phyloP scores from a whole-genome alignment of 2,113 vertebrate genomes.

The Diadophis punctatus region DNA sequence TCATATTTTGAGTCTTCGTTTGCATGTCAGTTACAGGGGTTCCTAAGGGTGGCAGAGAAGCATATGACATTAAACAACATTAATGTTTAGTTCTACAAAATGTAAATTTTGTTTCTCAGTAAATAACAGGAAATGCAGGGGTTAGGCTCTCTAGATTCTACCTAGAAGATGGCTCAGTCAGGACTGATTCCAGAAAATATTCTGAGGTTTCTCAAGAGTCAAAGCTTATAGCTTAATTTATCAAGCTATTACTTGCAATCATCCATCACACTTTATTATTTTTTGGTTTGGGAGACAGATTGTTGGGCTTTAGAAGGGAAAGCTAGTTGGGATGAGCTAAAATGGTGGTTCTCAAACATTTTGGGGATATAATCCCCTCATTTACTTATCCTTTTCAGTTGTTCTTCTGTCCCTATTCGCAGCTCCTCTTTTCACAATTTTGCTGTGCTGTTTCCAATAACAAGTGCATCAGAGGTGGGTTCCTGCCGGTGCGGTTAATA shows the following conservation, averaged over 20 bases:
- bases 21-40: background rate
- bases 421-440: background rate
- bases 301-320: background rate
- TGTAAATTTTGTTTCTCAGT: background rate
- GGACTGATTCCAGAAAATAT: background rate
- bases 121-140: conserved; percentile 36
- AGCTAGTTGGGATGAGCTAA: background rate
- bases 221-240: conserved; percentile 37
- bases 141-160: background rate
- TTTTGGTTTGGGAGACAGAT: background rate
- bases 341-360: background rate
- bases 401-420: background rate
- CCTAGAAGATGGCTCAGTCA: conserved; percentile 24
- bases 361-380: background rate
- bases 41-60: background rate
- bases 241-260: background rate
- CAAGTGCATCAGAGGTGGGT: no score
- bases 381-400: background rate
- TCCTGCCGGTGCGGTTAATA: no score
- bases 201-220: conserved; percentile 26
- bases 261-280: conserved; percentile 19
- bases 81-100: background rate
- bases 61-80: background rate
- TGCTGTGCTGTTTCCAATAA: background rate
- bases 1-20: background rate